phyloP scores from a whole-genome alignment of 2,113 vertebrate genomes.

The Phalacrocorax carbo region DNA sequence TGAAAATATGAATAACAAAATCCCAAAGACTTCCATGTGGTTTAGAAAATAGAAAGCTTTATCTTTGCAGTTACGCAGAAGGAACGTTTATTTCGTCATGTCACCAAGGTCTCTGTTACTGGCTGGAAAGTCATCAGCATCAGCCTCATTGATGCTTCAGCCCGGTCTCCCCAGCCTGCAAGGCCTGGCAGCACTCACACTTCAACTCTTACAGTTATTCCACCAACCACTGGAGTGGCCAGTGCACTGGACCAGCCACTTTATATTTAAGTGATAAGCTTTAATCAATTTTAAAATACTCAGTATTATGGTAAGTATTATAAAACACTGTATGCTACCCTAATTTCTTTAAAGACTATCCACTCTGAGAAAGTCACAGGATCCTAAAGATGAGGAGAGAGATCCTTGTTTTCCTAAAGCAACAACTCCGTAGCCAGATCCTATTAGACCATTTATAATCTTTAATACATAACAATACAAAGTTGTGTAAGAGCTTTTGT shows the following conservation, averaged over 20 bases:
- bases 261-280: background rate
- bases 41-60: background rate
- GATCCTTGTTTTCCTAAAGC: background rate
- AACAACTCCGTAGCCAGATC: background rate
- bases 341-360: background rate
- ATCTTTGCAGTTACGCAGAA: background rate
- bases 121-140: background rate
- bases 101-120: background rate
- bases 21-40: background rate
- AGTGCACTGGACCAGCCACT: too few relatives aligned
- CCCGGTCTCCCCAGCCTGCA: background rate
- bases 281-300: background rate
- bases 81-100: accelerated
- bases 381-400: background rate
- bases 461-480: background rate
- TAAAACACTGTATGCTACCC: background rate
- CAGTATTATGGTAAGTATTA: background rate
- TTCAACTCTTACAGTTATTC: background rate
- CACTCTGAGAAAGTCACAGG: background rate
- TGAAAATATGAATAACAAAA: background rate
- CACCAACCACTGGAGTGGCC: background rate
- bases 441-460: background rate
- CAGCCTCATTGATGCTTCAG: background rate
- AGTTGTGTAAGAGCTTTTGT: background rate
- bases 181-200: background rate